Evolutionary conservation across 2,113 vertebrate genomes (phyloP).

Genomic region (Anguilla rostrata): DNA sequence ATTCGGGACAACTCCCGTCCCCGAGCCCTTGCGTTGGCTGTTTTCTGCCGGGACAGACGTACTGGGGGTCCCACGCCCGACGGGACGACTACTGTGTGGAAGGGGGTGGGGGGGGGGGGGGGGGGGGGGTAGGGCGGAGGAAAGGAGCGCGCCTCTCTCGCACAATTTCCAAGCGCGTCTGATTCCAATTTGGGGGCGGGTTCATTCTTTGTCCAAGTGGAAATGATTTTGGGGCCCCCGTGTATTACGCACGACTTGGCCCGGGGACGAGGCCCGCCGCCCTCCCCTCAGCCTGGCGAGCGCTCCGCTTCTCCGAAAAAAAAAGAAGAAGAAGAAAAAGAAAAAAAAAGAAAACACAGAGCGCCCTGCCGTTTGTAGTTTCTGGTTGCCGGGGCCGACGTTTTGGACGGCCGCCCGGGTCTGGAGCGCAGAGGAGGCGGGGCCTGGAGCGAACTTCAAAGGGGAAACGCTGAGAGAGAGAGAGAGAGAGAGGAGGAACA

Average conservation of each 20-base stretch:
- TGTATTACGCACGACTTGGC: constrained; percentile 61
- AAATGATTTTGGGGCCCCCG: constrained; percentile 57
- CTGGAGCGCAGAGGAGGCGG: constrained; percentile 45
- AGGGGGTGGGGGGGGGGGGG: constrained; percentile 3
- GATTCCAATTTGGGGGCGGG: constrained; percentile 47
- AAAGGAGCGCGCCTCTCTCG: too few species aligned
- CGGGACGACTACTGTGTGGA: constrained; percentile 31
- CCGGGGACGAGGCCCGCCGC: constrained; percentile 18
- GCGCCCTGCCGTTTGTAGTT: constrained; percentile 22
- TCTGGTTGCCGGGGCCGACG: constrained; percentile 22
- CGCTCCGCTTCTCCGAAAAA: not conserved
- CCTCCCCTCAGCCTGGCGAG: constrained; percentile 26
- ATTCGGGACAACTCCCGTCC: too few species aligned
- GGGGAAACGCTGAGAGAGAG: constrained; percentile 31
- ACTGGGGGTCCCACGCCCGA: not conserved
- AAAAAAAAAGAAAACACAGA: not conserved
- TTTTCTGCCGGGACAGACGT: not conserved
- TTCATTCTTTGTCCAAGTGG: constrained; percentile 56
- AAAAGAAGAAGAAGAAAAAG: too few species aligned
- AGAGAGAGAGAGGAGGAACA: constrained; percentile 30
- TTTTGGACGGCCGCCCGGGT: constrained; percentile 53
- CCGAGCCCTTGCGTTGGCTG: too few species aligned
- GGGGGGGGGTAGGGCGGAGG: constrained; percentile 39
- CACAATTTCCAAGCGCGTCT: constrained; percentile 19
- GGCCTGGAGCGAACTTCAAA: constrained; percentile 44